Base-by-base conservation (phyloP, 2,113 vertebrate species). In the Pachyramphus minor region DNA sequence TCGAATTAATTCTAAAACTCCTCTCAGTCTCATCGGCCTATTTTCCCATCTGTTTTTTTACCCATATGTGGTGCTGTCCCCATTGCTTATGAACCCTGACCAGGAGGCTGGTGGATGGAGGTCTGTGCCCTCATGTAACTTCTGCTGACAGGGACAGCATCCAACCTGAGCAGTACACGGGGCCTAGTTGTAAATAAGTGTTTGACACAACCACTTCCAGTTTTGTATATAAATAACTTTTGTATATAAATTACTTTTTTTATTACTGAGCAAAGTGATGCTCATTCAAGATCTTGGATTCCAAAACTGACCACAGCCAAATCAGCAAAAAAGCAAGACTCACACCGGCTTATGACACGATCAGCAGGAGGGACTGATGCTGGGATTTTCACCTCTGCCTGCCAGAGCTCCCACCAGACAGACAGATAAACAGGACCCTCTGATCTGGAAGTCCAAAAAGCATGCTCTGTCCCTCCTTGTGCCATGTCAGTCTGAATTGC, bases 321-420 rank as follows among this genome's bases (percentile, higher is more conserved):
- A 64, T 14, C n/a, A 67, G 45, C 50, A 58, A 44, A 20, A 56
- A 50, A 39, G 44, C n/a, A 83, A 59, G n/a, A 37, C 42, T 67
- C 24, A 41, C 12, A 53, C 7, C 5, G 2, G 10, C 42, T 73
- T 13, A 30, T 4, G 55, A 37, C 39, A 35, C 0, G 0, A 28
- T 42, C 52, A 52, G 13, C 55, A 77, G 60, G 31, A 67, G 27
- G 19, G 50, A 56, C 21, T 3, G 14, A n/a, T 12, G 17, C 25
- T 23, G 37, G 66, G 23, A 35, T 60, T 72, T 79, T 50, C 42
- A 64, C 42, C 39, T 71, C 31, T 50, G 44, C 23, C 53, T 60
- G 58, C 41, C 79, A 20, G 39, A 83, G 18, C 13, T 76, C 49
- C 63, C 63, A 84, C 41, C 30, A 44, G 44, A 25, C 63, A 72